Base-by-base conservation (phyloP, 2,113 vertebrate genomes). In the Eonycteris spelaea region DNA sequence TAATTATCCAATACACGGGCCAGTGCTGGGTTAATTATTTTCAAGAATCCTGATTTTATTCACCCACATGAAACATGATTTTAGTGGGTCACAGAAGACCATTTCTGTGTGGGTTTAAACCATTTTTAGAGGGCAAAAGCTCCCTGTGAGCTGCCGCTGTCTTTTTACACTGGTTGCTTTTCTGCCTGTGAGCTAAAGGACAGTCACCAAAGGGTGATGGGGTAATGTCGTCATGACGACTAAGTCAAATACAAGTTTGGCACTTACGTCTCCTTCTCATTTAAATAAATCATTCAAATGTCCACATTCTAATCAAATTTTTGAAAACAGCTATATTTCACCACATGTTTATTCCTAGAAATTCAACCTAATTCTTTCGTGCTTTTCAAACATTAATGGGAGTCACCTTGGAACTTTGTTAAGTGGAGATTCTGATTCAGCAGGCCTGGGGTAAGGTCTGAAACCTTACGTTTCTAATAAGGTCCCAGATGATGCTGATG, bases 1-100 rank as follows among this genome's bases (percentile, higher is more conserved):
- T 96, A 94, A 97, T 96, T 96, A 97, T 33, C 71, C 26, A 77
- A 51, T 71, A 38, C 87, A 90, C 0, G 5, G 74, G 96, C 92
- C 70, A 94, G 84, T 3, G 65, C 79, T 48, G 35, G 95, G 96
- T 95, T 87, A 93, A 96, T 94, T 65, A 43, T 78, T 86, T 73
- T 90, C 35, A 35, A 96, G 86, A 82, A 80, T 45, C 38, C 77
- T 87, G 75, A 51, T 78, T 90, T 75, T 51, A 68, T 35, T 86
- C 80, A 78, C 70, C 75, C 93, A 71, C 24, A 67, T 2, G 59
- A 97, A 12, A 63, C 13, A 4, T 7, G 19, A 80, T 92, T 87
- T 68, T 80, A 57, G 84, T 30, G 87, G 84, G 94, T 94, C 95
- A 96, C 59, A 65, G 94, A 48, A 45, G 65, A 90, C 74, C 77